Base-by-base conservation (phyloP, 2,888 invertebrate genomes). In the Apotomis betuletana region DNA sequence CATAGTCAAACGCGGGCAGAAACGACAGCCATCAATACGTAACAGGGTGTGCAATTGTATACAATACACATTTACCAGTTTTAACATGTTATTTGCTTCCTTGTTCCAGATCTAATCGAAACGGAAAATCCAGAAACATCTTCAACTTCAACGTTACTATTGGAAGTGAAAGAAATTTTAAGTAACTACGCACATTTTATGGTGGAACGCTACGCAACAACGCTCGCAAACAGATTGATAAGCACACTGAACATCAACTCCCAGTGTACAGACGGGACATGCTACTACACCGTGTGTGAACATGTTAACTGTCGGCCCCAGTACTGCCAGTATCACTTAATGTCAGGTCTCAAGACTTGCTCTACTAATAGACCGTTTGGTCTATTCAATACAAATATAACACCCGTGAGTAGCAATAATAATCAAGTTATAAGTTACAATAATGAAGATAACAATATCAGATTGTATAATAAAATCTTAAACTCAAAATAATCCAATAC, bases 301-400 rank as follows among this genome's bases (percentile, higher is more conserved):
- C 51, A 81, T 13, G 75, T 76, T 1, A 76, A 81, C 41, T 87
- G 87, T 73, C 77, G 79, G 73, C 52, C 79, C 41, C 75, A 77
- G 55, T 83, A 84, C 76, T 89, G 87, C 75, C 85, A 83, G 64
- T 89, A 86, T 74, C 75, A 85, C 75, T 77, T 88, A 71, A 70
- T 88, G 36, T 85, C 78, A 4, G 84, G 82, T 51, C 78, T 79
- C 73, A 78, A 80, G 70, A 81, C 81, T 69, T 89, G 87, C 76
- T 74, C 79, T 2, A 73, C 71, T 3, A 75, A 78, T 12, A 80
- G 80, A 69, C 64, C 75, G 64, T 69, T 62, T 27, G 76, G 76
- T 38, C 74, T 74, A 62, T 70, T 69, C 41, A 68, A 71, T 77
- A 75, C 46, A 80, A 41, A 41, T 41, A 78, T 75, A 74, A 75